Base-by-base conservation (phyloP, 1,140 invertebrate genomes). In the Plutomurus gul region DNA sequence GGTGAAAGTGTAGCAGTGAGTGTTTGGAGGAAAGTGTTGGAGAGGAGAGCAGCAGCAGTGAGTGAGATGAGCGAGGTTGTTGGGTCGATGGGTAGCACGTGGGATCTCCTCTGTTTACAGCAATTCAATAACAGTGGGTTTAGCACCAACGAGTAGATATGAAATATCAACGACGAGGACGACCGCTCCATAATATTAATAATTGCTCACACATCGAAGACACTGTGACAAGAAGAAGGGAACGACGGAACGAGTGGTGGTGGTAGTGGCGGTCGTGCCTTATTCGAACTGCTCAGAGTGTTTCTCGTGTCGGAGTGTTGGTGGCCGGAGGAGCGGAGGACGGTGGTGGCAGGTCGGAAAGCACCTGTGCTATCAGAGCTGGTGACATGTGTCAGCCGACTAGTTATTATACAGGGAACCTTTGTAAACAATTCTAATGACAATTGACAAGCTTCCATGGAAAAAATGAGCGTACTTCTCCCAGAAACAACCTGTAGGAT, bases 401-500 rank as follows among this genome's bases (percentile, higher is more conserved):
- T 22, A 25, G 10, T 10, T 43, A 43, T 43, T 43, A 43, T 18
- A 5, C 6, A 11, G 18, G 5, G 20, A 51, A 22, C 4, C 47
- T 49, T 51, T n/a, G n/a, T n/a, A 20, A 49, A 49, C 4, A 49
- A 20, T 33, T 65, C 30, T 33, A 65, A 65, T 65, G 56, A 65
- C 56, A 65, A 65, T 27, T 65, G 56, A 65, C 27, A 25, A n/a
- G 30, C 13, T 65, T 65, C 27, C 56, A 65, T 65, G 25, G 13
- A 47, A 72, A 49, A 75, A 36, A 4, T 76, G 20, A 56, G 36
- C 11, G 70, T 37, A 72, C 36, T 72, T 27, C 16, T 71, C 27
- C 25, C 39, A 22, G 33, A 46, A 74, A 74, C 77, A 81, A 81
- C 79, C 79, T 81, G 79, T 81, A 77, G 79, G 75, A 81, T 18